Evolutionary conservation across 2,888 invertebrate genomes (phyloP).

Genomic region (Hirtodrosophila histrioides): DNA sequence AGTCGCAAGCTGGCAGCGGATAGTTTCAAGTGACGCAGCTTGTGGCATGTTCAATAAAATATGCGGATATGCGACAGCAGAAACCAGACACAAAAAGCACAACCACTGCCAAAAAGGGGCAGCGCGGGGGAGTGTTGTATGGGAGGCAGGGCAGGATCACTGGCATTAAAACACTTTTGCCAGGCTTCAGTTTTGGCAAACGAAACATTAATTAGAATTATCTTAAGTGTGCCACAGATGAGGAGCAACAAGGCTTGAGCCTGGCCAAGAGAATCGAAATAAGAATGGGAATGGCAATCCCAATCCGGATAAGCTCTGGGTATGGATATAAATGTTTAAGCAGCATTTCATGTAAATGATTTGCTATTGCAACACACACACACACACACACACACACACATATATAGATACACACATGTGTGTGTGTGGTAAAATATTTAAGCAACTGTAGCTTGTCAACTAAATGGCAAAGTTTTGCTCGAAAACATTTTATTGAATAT

Average conservation of each 20-base stretch:
- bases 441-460: slow-evolving; percentile 26
- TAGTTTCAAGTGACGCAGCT: slow-evolving; percentile 35
- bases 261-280: too few relatives aligned
- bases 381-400: slow-evolving; percentile 7
- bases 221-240: slow-evolving; percentile 56
- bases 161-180: slow-evolving; percentile 9
- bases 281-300: not conserved
- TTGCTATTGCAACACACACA: slow-evolving; percentile 20
- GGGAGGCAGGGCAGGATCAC: not conserved
- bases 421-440: slow-evolving; percentile 24
- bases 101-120: not conserved
- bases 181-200: slow-evolving; percentile 20
- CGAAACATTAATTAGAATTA: slow-evolving; percentile 63
- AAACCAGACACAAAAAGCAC: slow-evolving; percentile 13
- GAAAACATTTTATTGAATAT: slow-evolving; percentile 60
- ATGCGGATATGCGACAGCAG: slow-evolving; percentile 38
- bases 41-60: slow-evolving; percentile 54
- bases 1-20: slow-evolving; percentile 19
- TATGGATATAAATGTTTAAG: slow-evolving; percentile 53
- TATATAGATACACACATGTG: slow-evolving; percentile 5
- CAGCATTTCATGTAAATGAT: slow-evolving; percentile 58
- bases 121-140: not conserved
- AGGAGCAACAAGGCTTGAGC: not conserved
- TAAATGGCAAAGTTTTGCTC: slow-evolving; percentile 59
- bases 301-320: not conserved